phyloP scores from a whole-genome alignment of 2,888 invertebrate genomes.

The Aphidius colemani region DNA sequence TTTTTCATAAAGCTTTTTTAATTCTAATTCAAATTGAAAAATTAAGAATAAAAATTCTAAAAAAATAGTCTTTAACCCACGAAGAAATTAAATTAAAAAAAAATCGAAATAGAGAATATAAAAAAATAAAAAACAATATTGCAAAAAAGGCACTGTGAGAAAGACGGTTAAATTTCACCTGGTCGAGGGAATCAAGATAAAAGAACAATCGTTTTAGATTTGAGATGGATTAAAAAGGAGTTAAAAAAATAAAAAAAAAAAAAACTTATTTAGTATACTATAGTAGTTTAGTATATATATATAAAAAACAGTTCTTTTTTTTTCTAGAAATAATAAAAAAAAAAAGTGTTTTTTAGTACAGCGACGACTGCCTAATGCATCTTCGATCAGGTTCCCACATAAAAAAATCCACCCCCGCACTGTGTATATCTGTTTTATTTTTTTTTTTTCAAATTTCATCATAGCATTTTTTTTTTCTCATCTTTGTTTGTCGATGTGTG shows the following conservation, averaged over 20 bases:
- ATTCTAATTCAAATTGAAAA: neutral
- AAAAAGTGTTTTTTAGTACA: conserved; percentile 20
- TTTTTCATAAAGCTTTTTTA: too few relatives aligned
- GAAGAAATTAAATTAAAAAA: too few relatives aligned
- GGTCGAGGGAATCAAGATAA: conserved; percentile 22
- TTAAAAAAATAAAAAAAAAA: conserved; percentile 16
- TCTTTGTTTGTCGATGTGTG: conserved; percentile 27
- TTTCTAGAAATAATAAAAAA: neutral
- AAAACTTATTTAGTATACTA: neutral
- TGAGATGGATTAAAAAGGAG: conserved; percentile 24
- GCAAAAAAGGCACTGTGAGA: conserved; percentile 19
- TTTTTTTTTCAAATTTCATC: neutral
- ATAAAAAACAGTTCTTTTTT: too few relatives aligned
- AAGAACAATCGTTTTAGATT: conserved; percentile 27
- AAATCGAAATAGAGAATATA: neutral
- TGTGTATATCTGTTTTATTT: neutral
- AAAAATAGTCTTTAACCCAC: too few relatives aligned
- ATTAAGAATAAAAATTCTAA: too few relatives aligned
- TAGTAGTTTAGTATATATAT: too few relatives aligned
- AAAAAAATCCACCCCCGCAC: conserved; percentile 58
- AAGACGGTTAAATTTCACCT: conserved; percentile 13
- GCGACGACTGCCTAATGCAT: conserved; percentile 28
- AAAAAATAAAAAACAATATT: neutral
- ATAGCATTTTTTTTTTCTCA: neutral
- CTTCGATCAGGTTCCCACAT: conserved; percentile 55